Base-by-base conservation (phyloP, 2,797 vertebrate species). In the Tokudaia muenninki region DNA sequence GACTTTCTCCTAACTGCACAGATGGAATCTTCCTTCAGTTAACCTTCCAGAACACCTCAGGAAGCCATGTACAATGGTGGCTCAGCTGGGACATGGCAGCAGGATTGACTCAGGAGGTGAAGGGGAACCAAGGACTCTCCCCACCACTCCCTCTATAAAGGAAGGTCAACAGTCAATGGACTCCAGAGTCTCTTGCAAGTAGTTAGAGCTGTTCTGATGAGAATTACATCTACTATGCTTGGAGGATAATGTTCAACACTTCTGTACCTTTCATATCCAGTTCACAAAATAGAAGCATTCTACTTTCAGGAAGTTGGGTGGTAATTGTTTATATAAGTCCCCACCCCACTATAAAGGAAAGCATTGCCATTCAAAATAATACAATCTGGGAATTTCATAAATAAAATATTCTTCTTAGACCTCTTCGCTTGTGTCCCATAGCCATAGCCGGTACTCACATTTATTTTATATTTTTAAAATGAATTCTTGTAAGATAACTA, bases 291-390 rank as follows among this genome's bases (percentile, higher is more conserved):
- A 19, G 67, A 82, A 94, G 82, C 50, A 77, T 37, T 84, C 75
- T 59, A 44, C 63, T 37, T 90, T 17, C 57, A 84, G 34, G 63
- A 22, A 65, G 87, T 3, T 31, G 81, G 29, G 81, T 34, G 93
- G 24, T 37, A 87, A 95, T 31, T 80, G 59, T 87, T 93, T 88
- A 87, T 31, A 22, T 52, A 94, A 92, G 81, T 72, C 65, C 55
- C n/a, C 74, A 70, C 57, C 8, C 72, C 41, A 92, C 34, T 59
- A 92, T 52, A 92, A 14, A 96, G 81, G 22, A 96, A 93, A 97
- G 37, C 6, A 84, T 89, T 19, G 16, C 75, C 29, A 87, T 87
- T 96, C 92, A 93, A 90, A 88, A 77, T 44, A 79, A 92, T 78
- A 87, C 50, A 87, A 72, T 57, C 75, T 84, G 65, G 92, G 70